phyloP scores from a whole-genome alignment of 1,140 invertebrate species.

The Euglossa dilemma region DNA sequence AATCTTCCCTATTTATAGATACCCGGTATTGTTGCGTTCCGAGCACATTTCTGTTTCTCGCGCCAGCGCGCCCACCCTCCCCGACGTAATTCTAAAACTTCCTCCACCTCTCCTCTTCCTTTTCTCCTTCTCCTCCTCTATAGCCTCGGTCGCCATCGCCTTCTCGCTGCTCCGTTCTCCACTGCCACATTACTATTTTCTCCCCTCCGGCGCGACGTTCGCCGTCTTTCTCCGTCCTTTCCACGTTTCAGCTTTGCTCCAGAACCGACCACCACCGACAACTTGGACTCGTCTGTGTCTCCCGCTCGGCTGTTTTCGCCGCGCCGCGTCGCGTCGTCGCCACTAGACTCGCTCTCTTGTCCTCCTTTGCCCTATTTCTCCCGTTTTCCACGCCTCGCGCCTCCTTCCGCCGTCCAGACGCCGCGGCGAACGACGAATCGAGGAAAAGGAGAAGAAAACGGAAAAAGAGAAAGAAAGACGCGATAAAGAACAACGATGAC shows the following conservation, averaged over 20 bases:
- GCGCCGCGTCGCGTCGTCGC: not conserved
- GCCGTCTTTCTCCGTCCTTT: not conserved
- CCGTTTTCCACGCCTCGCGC: too few relatives aligned
- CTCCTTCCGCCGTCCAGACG: too few relatives aligned
- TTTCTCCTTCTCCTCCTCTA: too few relatives aligned
- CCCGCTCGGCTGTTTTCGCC: not conserved
- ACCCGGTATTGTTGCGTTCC: conserved; percentile 55
- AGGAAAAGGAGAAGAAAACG: too few relatives aligned
- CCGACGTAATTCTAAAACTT: conserved; percentile 16
- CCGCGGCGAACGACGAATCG: too few relatives aligned
- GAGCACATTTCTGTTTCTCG: conserved; percentile 2
- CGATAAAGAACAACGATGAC: too few relatives aligned
- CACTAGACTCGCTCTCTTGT: not conserved
- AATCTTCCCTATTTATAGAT: conserved; percentile 65
- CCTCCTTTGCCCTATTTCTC: not conserved
- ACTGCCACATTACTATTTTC: not conserved
- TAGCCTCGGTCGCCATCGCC: too few relatives aligned
- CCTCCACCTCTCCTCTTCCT: not conserved
- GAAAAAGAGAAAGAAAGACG: too few relatives aligned
- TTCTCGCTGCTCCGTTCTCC: not conserved
- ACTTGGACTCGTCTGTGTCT: not conserved
- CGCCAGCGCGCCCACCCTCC: not conserved
- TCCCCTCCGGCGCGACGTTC: not conserved
- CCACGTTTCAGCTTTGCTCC: not conserved
- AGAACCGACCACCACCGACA: not conserved